Percentiles rank a stretch among this genome's conserved stretches.
Evolutionary conservation across 2,113 vertebrate genomes (phyloP).

Genomic region (Anguilla rostrata): DNA sequence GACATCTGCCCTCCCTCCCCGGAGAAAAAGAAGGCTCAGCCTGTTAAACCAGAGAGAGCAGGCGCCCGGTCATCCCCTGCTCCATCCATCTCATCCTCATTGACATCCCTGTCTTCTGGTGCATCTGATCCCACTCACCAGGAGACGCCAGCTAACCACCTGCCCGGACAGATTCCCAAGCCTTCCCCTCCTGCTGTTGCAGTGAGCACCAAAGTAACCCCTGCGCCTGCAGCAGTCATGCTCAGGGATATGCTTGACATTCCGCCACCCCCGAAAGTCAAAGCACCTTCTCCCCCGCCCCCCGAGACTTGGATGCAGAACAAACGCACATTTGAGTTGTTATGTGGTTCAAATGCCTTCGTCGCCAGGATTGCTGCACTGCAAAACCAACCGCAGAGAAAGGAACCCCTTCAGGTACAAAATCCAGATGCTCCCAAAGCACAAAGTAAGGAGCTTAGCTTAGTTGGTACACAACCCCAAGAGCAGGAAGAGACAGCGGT

Average conservation of each 20-base stretch:
- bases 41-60: slow-evolving; percentile 78
- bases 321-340: slow-evolving; percentile 59
- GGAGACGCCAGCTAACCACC: slow-evolving; percentile 46
- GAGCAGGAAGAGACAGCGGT: slow-evolving; percentile 1
- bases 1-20: slow-evolving; percentile 74
- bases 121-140: slow-evolving; percentile 69
- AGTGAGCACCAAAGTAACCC: slow-evolving; percentile 30
- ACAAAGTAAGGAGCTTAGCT: slow-evolving; percentile 21
- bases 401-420: slow-evolving; percentile 23
- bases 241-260: slow-evolving; percentile 72
- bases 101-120: slow-evolving; percentile 81
- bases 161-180: slow-evolving; percentile 27
- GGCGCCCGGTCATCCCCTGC: slow-evolving; percentile 73
- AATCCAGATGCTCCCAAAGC: slow-evolving; percentile 36
- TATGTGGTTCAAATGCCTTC: slow-evolving; percentile 51
- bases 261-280: slow-evolving; percentile 86
- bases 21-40: slow-evolving; percentile 70
- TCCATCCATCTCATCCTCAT: slow-evolving; percentile 81
- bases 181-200: slow-evolving; percentile 26
- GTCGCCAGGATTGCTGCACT: slow-evolving; percentile 27
- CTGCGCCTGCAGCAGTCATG: slow-evolving; percentile 22
- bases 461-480: slow-evolving; percentile 24
- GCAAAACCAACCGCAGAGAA: slow-evolving; percentile 41
- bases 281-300: slow-evolving; percentile 84
- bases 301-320: slow-evolving; percentile 76